A percentile compares a stretch with the other conserved stretches of the same genome.
phyloP scores from a whole-genome alignment of 2,888 invertebrate species.

The Loripinus fragilis region DNA sequence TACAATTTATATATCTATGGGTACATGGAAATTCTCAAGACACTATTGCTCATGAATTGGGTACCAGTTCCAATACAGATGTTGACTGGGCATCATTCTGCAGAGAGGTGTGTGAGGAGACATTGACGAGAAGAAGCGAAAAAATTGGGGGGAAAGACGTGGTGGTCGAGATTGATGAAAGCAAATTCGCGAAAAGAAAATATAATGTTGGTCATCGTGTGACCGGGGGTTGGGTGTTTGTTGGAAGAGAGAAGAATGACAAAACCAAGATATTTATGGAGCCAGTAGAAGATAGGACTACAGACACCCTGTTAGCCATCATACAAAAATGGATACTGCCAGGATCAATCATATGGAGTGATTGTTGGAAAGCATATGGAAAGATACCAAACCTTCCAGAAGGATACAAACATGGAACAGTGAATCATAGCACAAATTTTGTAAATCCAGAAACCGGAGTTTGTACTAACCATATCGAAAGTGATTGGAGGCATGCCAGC shows the following conservation, averaged over 20 bases:
- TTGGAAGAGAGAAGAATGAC: background rate
- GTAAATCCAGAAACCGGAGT: no score
- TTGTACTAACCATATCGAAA: no score
- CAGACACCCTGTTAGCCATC: background rate
- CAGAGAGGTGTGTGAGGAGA: background rate
- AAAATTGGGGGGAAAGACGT: background rate
- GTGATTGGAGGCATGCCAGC: no score
- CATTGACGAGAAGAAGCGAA: background rate
- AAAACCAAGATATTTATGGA: constrained; percentile 7
- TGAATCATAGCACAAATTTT: no score
- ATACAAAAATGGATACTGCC: background rate
- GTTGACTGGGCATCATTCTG: background rate
- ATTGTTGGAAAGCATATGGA: no score
- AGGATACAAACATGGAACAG: no score
- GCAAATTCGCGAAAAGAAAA: constrained; percentile 9
- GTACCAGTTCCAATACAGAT: background rate
- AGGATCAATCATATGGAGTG: no score
- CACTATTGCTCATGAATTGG: background rate
- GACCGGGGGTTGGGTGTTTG: background rate
- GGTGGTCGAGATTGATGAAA: background rate
- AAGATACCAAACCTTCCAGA: no score
- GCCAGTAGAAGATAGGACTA: background rate
- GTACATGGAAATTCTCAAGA: background rate
- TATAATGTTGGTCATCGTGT: background rate
- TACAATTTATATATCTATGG: background rate